A percentile compares a stretch with the other conserved stretches of the same genome.
Conservation (phyloP, 2,113 vertebrate genomes). For the Muscicapa adusta region DNA sequence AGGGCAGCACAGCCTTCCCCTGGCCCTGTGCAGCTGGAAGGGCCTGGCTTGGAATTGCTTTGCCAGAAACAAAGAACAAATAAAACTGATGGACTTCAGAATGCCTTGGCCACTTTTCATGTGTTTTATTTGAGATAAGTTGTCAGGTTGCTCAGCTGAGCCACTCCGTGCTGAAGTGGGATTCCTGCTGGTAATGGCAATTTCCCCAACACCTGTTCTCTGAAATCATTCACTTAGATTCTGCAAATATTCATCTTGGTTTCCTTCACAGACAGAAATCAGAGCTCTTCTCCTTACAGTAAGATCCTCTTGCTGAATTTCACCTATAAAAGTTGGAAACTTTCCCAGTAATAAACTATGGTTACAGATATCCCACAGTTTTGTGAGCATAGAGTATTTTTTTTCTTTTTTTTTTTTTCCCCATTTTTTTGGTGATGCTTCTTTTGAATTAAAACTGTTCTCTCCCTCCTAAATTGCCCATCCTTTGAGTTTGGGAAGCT, state of each 20-base stretch:
- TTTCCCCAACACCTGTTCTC: constrained; percentile 43
- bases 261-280: constrained; percentile 59
- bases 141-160: neutral
- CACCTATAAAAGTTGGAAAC: constrained; percentile 5
- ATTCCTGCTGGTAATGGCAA: neutral
- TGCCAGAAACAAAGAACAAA: no score
- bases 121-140: neutral
- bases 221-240: constrained; percentile 36
- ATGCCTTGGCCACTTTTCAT: neutral
- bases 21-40: neutral
- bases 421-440: neutral
- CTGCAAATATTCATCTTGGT: constrained; percentile 51
- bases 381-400: neutral
- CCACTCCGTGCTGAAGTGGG: constrained; percentile 6
- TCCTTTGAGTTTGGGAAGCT: neutral
- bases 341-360: neutral
- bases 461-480: neutral
- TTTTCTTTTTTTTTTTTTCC: neutral
- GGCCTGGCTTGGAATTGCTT: neutral
- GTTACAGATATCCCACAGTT: neutral
- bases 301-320: constrained; percentile 51
- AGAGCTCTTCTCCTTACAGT: constrained; percentile 53
- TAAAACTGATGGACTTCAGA: fast-evolving
- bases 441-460: neutral
- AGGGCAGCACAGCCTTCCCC: neutral